A percentile compares a stretch with the other conserved stretches of the same genome.
Conservation (phyloP, 2,888 invertebrate genomes). For the Rhingia rostrata region DNA sequence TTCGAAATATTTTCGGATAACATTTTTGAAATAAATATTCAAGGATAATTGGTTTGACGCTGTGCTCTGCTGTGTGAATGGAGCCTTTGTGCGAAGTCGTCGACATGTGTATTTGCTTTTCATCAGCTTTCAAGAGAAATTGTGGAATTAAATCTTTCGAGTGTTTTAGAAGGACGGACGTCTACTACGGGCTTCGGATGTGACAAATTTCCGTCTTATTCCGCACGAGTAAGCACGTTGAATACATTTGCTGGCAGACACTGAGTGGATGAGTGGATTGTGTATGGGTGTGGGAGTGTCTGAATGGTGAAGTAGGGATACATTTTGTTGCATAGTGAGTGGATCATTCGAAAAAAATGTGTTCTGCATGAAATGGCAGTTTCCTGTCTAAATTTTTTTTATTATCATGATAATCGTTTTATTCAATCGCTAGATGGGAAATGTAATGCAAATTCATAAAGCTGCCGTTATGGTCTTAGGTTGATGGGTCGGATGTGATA, state of each 20-base stretch:
- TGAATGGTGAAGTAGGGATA: not conserved
- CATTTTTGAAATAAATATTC: slow-evolving; percentile 19
- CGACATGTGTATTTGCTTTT: slow-evolving; percentile 27
- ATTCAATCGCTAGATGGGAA: slow-evolving; percentile 19
- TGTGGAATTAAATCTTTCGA: slow-evolving; percentile 43
- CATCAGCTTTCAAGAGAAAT: slow-evolving; percentile 37
- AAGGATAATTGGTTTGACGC: slow-evolving; percentile 36
- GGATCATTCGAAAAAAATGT: not conserved
- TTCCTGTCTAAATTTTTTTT: not conserved
- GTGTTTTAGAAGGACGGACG: slow-evolving; percentile 31
- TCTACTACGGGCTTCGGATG: slow-evolving; percentile 29
- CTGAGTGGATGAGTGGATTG: not conserved
- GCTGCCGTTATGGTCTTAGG: not conserved
- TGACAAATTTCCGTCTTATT: slow-evolving; percentile 54
- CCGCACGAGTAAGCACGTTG: slow-evolving; percentile 22
- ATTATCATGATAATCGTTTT: slow-evolving; percentile 25
- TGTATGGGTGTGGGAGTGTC: not conserved
- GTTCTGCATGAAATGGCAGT: slow-evolving; percentile 19
- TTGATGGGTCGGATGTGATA: too few species aligned
- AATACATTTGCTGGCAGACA: slow-evolving; percentile 20
- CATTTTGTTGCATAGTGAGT: not conserved
- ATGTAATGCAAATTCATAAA: slow-evolving; percentile 17
- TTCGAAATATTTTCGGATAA: slow-evolving; percentile 3
- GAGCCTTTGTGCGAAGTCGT: slow-evolving; percentile 18
- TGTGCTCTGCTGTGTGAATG: not conserved